Evolutionary conservation across 2,797 vertebrate genomes (phyloP).

Genomic region (Taenioides sp.): DNA sequence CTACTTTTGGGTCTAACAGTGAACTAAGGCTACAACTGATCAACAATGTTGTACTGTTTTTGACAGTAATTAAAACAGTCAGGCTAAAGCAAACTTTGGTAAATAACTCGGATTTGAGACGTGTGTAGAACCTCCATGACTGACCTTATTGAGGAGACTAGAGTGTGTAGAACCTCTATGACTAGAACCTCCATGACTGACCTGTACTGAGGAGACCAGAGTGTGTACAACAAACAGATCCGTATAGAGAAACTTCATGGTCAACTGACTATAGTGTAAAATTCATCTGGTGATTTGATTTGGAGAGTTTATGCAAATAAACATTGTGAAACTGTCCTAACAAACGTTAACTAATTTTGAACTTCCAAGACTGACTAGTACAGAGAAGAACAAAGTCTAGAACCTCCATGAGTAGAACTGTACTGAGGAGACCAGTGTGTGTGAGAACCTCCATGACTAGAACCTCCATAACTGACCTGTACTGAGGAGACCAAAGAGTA

Average conservation of each 20-base stretch:
- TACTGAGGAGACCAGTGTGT: conserved; percentile 38
- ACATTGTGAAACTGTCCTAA: no score
- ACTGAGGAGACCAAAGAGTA: no score
- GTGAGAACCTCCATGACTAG: conserved; percentile 1
- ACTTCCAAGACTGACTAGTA: conserved; percentile 31
- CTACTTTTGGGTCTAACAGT: no score
- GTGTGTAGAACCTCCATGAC: conserved; percentile 5
- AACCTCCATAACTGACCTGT: conserved; percentile 13
- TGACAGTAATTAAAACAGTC: no score
- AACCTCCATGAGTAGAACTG: conserved; percentile 19
- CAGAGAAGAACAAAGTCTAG: conserved; percentile 22
- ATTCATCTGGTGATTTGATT: no score
- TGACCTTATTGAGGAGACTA: conserved; percentile 3
- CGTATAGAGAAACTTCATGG: no score
- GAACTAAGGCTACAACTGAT: no score
- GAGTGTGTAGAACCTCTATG: neutral
- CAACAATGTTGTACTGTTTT: no score
- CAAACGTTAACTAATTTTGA: neutral
- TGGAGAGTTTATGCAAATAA: no score
- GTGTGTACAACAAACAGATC: no score
- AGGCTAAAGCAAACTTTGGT: no score
- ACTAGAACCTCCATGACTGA: conserved; percentile 39
- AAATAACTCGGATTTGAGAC: neutral
- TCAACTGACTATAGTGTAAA: no score
- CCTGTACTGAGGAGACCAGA: conserved; percentile 69